A percentile compares a stretch with the other conserved stretches of the same genome.
These are phyloP conservation scores for Drosophila ambigua DNA, from an alignment of 1,140 invertebrate genomes.

Conservation along the genomic window DNA sequence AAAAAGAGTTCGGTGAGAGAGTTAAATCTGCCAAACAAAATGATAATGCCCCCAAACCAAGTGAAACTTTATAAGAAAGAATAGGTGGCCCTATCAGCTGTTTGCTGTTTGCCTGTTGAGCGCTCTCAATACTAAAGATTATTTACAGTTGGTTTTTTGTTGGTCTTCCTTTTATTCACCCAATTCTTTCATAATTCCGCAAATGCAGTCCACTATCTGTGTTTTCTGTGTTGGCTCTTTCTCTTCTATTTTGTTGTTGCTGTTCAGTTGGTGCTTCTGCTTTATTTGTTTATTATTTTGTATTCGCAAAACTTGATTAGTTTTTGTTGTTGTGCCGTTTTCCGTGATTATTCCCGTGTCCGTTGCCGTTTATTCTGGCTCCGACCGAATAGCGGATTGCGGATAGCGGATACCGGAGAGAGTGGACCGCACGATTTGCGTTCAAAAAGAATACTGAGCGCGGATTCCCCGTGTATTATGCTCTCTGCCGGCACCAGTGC, in stretches of 20 bases:
- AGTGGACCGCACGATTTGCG: slow-evolving; percentile 61
- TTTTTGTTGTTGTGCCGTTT: slow-evolving; percentile 23
- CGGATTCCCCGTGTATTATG: slow-evolving; percentile 1
- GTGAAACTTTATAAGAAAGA: background rate
- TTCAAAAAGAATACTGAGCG: slow-evolving; percentile 58
- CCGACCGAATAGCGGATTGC: slow-evolving; percentile 10
- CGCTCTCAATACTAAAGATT: slow-evolving; percentile 40
- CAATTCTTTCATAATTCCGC: slow-evolving; percentile 71
- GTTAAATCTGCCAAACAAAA: too few species aligned
- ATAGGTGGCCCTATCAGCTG: slow-evolving; percentile 62
- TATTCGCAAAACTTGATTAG: slow-evolving; percentile 29
- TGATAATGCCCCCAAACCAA: background rate
- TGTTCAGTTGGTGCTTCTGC: slow-evolving; percentile 10
- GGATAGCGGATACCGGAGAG: slow-evolving; percentile 4
- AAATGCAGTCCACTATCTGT: slow-evolving; percentile 17
- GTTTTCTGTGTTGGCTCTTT: slow-evolving; percentile 17
- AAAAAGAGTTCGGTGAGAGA: too few species aligned
- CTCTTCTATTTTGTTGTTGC: slow-evolving; percentile 14
- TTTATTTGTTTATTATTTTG: slow-evolving; percentile 48
- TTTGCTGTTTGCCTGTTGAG: slow-evolving; percentile 70
- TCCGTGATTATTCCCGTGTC: slow-evolving; percentile 11
- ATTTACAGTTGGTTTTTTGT: slow-evolving; percentile 15
- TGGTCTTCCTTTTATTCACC: slow-evolving; percentile 45
- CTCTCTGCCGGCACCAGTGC: slow-evolving; percentile 53
- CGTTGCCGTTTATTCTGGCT: slow-evolving; percentile 2